These are phyloP conservation scores for Actias luna DNA, from an alignment of 2,888 invertebrate genomes.

Conservation along the genomic window DNA sequence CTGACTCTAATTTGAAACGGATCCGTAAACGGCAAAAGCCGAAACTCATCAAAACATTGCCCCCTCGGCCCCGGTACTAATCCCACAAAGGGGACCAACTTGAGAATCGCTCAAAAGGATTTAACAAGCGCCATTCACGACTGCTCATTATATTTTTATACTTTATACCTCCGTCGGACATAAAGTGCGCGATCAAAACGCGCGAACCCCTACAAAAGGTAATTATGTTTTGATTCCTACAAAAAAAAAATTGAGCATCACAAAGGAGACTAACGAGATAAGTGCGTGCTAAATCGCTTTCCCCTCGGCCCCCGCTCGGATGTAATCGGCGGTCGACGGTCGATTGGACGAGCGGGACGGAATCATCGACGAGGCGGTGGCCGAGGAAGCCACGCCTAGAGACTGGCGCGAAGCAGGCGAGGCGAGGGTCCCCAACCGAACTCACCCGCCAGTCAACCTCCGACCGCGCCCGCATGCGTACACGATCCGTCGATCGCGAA, in stretches of 20 bases:
- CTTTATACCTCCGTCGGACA: slow-evolving; percentile 73
- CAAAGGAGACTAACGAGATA: slow-evolving; percentile 82
- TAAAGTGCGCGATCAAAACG: slow-evolving; percentile 80
- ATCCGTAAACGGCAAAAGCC: slow-evolving; percentile 55
- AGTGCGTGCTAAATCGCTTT: slow-evolving; percentile 80
- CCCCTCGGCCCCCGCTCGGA: slow-evolving; percentile 72
- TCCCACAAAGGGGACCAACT: slow-evolving; percentile 65
- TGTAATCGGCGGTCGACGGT: slow-evolving; percentile 70
- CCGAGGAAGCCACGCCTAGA: slow-evolving; percentile 34
- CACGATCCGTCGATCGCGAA: slow-evolving; percentile 68
- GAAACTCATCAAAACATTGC: slow-evolving; percentile 52
- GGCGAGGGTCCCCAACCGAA: slow-evolving; percentile 2
- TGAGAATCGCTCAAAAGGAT: slow-evolving; percentile 75
- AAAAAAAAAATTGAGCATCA: slow-evolving; percentile 77
- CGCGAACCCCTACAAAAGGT: slow-evolving; percentile 80
- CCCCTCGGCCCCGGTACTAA: slow-evolving; percentile 57
- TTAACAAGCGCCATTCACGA: slow-evolving; percentile 79
- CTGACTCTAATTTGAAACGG: slow-evolving; percentile 75
- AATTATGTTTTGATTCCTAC: slow-evolving; percentile 82
- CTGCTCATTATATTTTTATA: slow-evolving; percentile 81
- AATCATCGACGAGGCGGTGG: slow-evolving; percentile 33
- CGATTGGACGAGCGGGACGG: slow-evolving; percentile 75
- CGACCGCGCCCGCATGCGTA: slow-evolving; percentile 79
- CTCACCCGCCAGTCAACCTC: slow-evolving; percentile 71
- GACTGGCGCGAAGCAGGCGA: background rate